Evolutionary conservation across 2,888 invertebrate species (phyloP).

Genomic region (Malthinus flaveolus): DNA sequence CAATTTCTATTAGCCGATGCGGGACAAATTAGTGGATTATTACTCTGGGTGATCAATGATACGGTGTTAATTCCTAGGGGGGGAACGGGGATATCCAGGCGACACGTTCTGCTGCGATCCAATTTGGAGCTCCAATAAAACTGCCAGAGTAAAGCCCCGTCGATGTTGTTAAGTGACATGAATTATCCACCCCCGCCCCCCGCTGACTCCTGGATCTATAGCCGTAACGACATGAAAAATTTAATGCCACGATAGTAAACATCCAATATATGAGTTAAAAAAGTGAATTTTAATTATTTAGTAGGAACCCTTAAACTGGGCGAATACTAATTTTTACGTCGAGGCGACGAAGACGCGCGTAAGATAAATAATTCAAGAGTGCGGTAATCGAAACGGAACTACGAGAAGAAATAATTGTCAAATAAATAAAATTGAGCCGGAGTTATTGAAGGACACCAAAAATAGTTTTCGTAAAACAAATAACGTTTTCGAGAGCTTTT

Average conservation of each 20-base stretch:
- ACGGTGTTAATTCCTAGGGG: conserved; percentile 52
- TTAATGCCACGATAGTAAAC: conserved; percentile 51
- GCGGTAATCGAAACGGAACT: neutral
- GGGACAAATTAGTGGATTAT: conserved; percentile 57
- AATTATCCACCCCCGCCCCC: conserved; percentile 52
- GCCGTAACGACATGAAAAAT: conserved; percentile 53
- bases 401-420: neutral
- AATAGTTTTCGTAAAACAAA: conserved; percentile 21
- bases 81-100: conserved; percentile 29
- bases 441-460: conserved; percentile 9
- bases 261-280: conserved; percentile 29
- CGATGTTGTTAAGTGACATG: conserved; percentile 58
- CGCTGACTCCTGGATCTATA: conserved; percentile 38
- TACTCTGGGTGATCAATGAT: conserved; percentile 55
- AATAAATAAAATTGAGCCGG: neutral
- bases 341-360: too few species aligned
- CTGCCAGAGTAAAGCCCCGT: conserved; percentile 56
- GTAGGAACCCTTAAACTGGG: conserved; percentile 2
- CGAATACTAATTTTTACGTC: conserved; percentile 2
- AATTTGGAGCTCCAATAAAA: conserved; percentile 58
- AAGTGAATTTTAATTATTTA: conserved; percentile 26
- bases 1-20: conserved; percentile 52
- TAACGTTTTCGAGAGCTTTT: conserved; percentile 20
- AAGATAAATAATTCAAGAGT: neutral
- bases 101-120: conserved; percentile 52